phyloP scores from a whole-genome alignment of 2,113 vertebrate species.

The Poeciliopsis prolifica region DNA sequence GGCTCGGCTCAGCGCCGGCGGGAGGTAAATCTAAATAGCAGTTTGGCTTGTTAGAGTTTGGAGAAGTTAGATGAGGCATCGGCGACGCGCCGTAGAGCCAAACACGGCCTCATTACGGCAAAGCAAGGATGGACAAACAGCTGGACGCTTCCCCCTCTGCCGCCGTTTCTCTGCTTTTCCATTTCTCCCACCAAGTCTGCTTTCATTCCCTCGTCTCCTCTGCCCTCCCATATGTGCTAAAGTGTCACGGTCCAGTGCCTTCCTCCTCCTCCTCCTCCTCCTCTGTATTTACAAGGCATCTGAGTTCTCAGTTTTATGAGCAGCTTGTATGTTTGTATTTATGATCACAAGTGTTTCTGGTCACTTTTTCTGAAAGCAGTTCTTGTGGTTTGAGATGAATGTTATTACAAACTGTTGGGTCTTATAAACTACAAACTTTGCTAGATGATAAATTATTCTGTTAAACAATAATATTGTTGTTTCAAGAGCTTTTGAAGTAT shows the following conservation, averaged over 20 bases:
- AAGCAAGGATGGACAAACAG: conserved; percentile 76
- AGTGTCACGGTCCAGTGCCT: conserved; percentile 60
- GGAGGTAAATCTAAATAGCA: conserved; percentile 77
- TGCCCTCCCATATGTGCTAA: conserved; percentile 60
- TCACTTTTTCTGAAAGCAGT: not conserved
- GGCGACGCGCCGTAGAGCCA: conserved; percentile 71
- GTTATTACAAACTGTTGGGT: not conserved
- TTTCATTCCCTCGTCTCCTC: conserved; percentile 50
- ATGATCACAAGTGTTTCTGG: not conserved
- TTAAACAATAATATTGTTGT: too few species aligned
- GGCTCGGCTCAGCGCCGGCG: conserved; percentile 50
- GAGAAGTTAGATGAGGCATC: conserved; percentile 79
- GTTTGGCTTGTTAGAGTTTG: conserved; percentile 76
- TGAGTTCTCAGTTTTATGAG: conserved; percentile 4
- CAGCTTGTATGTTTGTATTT: not conserved
- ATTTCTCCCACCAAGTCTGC: conserved; percentile 43
- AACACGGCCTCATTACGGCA: conserved; percentile 78
- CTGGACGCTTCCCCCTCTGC: conserved; percentile 70
- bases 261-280: conserved; percentile 1
- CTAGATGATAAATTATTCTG: too few species aligned
- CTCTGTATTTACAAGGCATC: not conserved
- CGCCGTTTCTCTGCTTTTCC: conserved; percentile 54
- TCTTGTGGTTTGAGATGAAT: not conserved
- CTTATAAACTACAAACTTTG: not conserved
- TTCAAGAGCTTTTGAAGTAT: too few species aligned